Conservation (phyloP, 2,113 vertebrate species). For the Hymenochirus boettgeri region DNA sequence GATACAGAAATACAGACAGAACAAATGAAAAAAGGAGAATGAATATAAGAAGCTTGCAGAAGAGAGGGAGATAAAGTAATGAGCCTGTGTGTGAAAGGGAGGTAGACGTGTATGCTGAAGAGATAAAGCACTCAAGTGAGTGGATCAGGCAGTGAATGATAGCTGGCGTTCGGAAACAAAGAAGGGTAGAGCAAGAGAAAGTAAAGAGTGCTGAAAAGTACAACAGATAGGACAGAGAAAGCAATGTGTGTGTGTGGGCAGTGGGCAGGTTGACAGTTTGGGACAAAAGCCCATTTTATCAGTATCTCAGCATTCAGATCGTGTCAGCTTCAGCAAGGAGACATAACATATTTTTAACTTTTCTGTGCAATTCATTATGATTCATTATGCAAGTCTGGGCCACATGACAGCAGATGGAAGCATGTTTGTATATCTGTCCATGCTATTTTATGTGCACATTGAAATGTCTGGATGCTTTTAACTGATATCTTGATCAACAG, state of each 20-base stretch:
- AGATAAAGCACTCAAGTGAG: no score
- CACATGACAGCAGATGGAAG: conserved; percentile 63
- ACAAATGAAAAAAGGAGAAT: neutral
- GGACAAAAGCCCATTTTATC: conserved; percentile 38
- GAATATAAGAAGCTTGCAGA: neutral
- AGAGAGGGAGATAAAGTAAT: neutral
- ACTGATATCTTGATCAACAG: no score
- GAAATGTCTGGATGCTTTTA: no score
- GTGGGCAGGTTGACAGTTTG: conserved; percentile 38
- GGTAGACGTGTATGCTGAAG: no score
- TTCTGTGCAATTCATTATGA: conserved; percentile 53
- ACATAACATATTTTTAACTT: conserved; percentile 61
- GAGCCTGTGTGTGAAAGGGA: no score
- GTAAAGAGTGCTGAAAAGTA: conserved; percentile 41
- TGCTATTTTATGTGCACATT: no score
- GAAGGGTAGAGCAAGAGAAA: conserved; percentile 12
- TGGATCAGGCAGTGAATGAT: no score
- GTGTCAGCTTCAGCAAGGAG: conserved; percentile 50
- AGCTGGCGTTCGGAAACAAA: neutral
- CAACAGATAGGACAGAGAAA: conserved; percentile 33
- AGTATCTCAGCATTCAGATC: conserved; percentile 43
- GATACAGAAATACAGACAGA: neutral
- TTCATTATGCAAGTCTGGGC: conserved; percentile 65
- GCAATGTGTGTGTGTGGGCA: conserved; percentile 34
- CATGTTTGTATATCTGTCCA: conserved; percentile 40